These are phyloP conservation scores for Brenthis ino DNA, from an alignment of 2,888 invertebrate species.

Conservation along the genomic window DNA sequence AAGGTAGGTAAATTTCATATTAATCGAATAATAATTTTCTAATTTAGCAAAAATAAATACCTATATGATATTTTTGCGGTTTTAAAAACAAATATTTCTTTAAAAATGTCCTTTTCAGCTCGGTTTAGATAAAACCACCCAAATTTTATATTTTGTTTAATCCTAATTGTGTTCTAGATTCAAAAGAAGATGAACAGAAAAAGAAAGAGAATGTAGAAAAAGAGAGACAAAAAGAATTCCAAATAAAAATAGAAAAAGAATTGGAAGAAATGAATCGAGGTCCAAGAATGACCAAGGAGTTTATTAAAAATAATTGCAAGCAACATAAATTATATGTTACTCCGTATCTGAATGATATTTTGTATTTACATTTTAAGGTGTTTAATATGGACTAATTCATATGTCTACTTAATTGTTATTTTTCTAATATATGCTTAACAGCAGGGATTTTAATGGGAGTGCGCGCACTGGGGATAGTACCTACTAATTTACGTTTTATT, in stretches of 20 bases:
- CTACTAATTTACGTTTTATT: neutral
- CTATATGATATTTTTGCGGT: no score
- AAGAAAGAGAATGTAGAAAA: slow-evolving; percentile 55
- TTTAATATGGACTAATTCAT: neutral
- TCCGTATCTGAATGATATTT: slow-evolving; percentile 94
- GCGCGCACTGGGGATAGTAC: no score
- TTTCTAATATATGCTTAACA: no score
- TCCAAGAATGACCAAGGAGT: slow-evolving; percentile 89
- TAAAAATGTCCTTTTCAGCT: no score
- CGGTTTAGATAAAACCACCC: no score
- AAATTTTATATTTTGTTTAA: neutral
- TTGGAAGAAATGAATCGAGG: slow-evolving; percentile 63
- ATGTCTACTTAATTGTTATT: neutral
- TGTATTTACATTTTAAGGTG: slow-evolving; percentile 96
- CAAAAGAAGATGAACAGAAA: slow-evolving; percentile 47
- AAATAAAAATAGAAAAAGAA: slow-evolving; percentile 63
- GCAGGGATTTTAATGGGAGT: no score
- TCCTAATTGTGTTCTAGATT: slow-evolving; percentile 12
- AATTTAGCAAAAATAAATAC: no score
- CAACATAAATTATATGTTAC: slow-evolving; percentile 93
- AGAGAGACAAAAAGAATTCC: slow-evolving; percentile 56
- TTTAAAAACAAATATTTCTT: no score
- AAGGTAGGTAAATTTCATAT: slow-evolving; percentile 17
- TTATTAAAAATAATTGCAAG: slow-evolving; percentile 90
- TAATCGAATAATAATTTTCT: no score